These are phyloP conservation scores for Oedothorax gibbosus DNA, from an alignment of 1,140 invertebrate genomes.

Conservation along the genomic window DNA sequence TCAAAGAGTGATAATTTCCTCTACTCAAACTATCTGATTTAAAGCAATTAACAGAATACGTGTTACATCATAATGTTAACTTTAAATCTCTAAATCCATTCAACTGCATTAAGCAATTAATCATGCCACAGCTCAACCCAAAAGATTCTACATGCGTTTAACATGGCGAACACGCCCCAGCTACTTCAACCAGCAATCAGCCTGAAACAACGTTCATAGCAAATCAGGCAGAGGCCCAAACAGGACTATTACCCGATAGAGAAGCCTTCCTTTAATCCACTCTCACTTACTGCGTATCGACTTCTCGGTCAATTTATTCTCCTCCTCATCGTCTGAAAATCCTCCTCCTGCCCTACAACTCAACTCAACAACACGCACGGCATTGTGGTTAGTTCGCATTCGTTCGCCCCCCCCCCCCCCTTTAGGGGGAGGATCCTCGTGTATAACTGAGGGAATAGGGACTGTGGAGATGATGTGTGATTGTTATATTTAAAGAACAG, in stretches of 20 bases:
- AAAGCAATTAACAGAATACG: too few species aligned
- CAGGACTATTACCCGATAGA: constrained; percentile 4
- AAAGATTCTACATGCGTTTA: not conserved
- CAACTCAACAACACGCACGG: constrained; percentile 8
- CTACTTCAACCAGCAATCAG: not conserved
- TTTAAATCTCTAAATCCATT: too few species aligned
- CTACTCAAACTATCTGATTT: too few species aligned
- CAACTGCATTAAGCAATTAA: too few species aligned
- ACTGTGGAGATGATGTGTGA: not conserved
- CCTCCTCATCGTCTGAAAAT: not conserved
- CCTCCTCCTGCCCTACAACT: constrained; percentile 24
- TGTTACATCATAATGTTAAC: too few species aligned
- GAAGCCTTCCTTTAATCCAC: constrained; percentile 40
- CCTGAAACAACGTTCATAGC: too few species aligned
- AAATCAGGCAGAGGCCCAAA: too few species aligned
- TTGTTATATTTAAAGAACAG: too few species aligned
- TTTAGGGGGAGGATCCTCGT: not conserved
- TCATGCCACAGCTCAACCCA: not conserved
- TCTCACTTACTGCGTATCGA: constrained; percentile 24
- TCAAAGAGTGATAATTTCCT: too few species aligned
- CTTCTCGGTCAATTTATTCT: constrained; percentile 56
- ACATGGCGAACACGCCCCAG: not conserved
- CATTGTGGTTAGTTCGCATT: constrained; percentile 19
- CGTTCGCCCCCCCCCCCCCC: not conserved
- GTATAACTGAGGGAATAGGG: constrained; percentile 40